phyloP scores from a whole-genome alignment of 2,113 vertebrate species.

The Grammomys surdaster region DNA sequence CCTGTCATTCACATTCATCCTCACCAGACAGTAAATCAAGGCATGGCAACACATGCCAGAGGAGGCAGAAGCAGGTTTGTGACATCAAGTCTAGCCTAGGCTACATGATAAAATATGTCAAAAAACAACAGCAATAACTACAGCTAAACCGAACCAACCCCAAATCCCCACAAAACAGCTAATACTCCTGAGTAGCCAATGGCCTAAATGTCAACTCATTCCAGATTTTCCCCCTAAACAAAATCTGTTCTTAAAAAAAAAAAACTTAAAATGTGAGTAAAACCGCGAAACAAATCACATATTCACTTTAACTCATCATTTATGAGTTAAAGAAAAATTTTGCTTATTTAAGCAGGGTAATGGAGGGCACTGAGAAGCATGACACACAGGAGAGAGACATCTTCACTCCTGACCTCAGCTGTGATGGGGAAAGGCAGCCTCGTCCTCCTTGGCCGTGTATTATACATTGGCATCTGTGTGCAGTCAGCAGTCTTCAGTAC shows the following conservation, averaged over 20 bases:
- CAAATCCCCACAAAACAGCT: not conserved
- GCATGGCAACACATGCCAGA: not conserved
- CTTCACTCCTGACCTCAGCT: not conserved
- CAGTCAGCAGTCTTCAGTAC: not conserved
- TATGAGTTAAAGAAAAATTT: conserved; percentile 21
- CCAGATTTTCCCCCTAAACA: not conserved
- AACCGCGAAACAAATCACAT: conserved; percentile 1
- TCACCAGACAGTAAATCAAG: not conserved
- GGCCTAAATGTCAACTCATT: not conserved
- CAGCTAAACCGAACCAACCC: not conserved
- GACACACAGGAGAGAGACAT: not conserved
- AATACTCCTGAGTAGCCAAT: not conserved
- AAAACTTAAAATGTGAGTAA: not conserved
- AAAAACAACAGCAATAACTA: not conserved
- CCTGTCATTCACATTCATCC: conserved; percentile 9
- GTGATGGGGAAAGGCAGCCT: not conserved
- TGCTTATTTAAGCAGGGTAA: not conserved
- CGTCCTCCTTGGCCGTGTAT: not conserved
- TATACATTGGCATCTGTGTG: not conserved
- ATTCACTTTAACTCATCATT: conserved; percentile 24
- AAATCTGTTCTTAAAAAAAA: not conserved
- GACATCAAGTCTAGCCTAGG: not conserved
- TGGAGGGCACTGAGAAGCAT: not conserved
- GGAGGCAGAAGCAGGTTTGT: not conserved
- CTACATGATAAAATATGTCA: not conserved